A percentile compares a stretch with the other conserved stretches of the same genome.
Conservation (phyloP, 2,113 vertebrate genomes). For the Odobenus rosmarus region DNA sequence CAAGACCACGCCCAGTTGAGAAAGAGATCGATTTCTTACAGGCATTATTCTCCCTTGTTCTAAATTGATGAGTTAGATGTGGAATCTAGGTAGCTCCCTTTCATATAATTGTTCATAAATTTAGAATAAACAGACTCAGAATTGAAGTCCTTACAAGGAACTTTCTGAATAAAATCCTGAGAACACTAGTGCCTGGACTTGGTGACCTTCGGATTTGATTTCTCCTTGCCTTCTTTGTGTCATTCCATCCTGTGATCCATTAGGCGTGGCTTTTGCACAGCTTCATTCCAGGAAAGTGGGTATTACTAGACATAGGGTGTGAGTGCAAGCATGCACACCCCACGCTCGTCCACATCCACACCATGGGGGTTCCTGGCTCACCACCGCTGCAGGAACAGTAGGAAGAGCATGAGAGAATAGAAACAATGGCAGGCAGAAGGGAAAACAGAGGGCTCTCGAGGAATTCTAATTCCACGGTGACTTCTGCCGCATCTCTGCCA, state of each 20-base stretch:
- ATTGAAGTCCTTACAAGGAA: background rate
- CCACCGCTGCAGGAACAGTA: background rate
- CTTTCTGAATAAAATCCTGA: background rate
- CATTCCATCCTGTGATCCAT: background rate
- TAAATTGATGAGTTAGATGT: background rate
- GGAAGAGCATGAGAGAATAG: background rate
- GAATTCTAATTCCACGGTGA: background rate
- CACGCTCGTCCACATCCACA: too few relatives aligned
- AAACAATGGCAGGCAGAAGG: background rate
- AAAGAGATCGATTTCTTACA: background rate
- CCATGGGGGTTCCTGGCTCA: background rate
- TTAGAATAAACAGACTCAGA: background rate
- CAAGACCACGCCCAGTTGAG: background rate
- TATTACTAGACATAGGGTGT: background rate
- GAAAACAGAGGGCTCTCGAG: background rate
- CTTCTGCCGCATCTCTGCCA: background rate
- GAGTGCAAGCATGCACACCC: background rate
- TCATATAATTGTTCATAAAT: background rate
- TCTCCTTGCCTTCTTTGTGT: background rate
- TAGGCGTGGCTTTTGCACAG: background rate
- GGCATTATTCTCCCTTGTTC: background rate
- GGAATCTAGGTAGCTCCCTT: background rate
- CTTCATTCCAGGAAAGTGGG: background rate
- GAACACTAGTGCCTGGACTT: background rate
- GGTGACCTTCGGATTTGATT: background rate